Evolutionary conservation across 37 sponge, comb jelly and placozoan species (phyloP).

Genomic region (Agelas oroides): DNA sequence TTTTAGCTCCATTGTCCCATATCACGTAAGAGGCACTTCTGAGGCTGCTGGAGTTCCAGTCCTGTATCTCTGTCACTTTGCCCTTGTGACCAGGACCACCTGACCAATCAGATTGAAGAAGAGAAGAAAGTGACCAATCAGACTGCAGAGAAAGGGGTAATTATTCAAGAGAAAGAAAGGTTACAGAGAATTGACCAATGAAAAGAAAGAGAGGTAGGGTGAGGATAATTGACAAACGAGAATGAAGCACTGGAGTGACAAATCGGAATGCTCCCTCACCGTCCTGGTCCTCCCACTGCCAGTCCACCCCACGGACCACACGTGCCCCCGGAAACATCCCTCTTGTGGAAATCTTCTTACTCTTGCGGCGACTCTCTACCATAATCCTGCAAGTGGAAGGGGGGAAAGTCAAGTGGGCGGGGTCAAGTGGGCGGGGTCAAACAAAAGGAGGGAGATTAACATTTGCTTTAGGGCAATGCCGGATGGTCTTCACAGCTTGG

Average conservation of each 20-base stretch:
- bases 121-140: not conserved
- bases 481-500: no score
- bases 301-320: slow-evolving; percentile 85
- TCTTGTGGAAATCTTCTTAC: slow-evolving; percentile 68
- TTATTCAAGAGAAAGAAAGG: not conserved
- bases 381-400: slow-evolving; percentile 39
- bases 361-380: slow-evolving; percentile 54
- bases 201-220: not conserved
- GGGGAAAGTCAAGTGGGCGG: not conserved
- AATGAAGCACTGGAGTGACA: no score
- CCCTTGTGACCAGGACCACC: slow-evolving; percentile 80
- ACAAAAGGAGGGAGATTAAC: not conserved
- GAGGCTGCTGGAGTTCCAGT: slow-evolving; percentile 50
- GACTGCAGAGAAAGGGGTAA: not conserved
- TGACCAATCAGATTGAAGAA: not conserved
- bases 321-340: slow-evolving; percentile 85
- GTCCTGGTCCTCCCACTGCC: slow-evolving; percentile 93
- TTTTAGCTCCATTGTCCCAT: slow-evolving; percentile 78
- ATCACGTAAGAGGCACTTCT: slow-evolving; percentile 82
- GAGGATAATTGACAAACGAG: no score
- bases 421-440: not conserved
- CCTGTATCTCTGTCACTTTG: slow-evolving; percentile 76
- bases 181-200: not conserved
- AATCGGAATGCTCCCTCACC: slow-evolving; percentile 50
- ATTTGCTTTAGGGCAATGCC: no score